Percentiles rank a stretch among this genome's conserved stretches.
Evolutionary conservation across 2,888 invertebrate genomes (phyloP).

Genomic region (Allolobophora icterica): DNA sequence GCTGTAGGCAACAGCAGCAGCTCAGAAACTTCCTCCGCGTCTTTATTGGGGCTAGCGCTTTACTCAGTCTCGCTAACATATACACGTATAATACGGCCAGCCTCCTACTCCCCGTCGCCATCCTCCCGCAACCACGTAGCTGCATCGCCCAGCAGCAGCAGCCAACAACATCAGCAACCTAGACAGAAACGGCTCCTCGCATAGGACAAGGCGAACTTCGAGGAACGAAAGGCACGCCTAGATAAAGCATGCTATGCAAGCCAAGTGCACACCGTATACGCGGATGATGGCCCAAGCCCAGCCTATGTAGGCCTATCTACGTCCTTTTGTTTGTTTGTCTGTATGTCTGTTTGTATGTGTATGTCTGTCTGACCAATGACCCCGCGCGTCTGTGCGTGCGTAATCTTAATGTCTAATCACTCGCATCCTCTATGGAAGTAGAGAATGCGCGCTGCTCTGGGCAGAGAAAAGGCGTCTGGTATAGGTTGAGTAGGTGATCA

Average conservation of each 20-base stretch:
- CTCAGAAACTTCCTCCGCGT: not conserved
- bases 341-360: not conserved
- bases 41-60: not conserved
- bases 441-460: not conserved
- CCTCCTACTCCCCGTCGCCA: not conserved
- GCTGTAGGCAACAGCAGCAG: not conserved
- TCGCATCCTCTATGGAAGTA: not conserved
- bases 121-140: not conserved
- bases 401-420: conserved; percentile 17
- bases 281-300: not conserved
- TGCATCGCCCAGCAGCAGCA: conserved; percentile 6
- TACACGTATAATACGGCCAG: not conserved
- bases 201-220: not conserved
- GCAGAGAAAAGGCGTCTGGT: not conserved
- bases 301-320: not conserved
- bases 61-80: not conserved
- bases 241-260: not conserved
- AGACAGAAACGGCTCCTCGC: not conserved
- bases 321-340: not conserved
- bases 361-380: not conserved
- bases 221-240: not conserved
- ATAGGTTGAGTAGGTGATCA: not conserved
- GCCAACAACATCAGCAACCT: not conserved
- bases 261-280: not conserved
- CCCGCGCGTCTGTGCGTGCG: not conserved